Base-by-base conservation (phyloP, 2,797 vertebrate genomes). In the Gila robusta region DNA sequence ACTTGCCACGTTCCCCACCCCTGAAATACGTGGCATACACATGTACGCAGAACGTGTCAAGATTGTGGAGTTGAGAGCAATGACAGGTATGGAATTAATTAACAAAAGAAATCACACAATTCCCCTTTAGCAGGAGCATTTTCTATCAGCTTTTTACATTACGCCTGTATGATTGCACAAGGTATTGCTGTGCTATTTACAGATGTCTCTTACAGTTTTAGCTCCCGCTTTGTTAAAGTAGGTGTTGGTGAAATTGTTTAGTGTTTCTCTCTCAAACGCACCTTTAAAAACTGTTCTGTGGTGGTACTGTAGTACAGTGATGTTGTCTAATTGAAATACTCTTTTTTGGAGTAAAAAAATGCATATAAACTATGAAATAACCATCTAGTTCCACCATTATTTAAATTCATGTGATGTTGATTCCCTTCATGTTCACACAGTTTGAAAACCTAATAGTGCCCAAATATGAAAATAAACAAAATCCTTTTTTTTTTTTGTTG, bases 1-100 rank as follows among this genome's bases (percentile, higher is more conserved):
- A 80, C 72, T 83, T 81, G 62, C 47, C 66, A 79, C 76, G 35
- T 87, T 83, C 86, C 72, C 76, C 54, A 69, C 49, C n/a, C 37
- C 62, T 81, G 73, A 89, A 86, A 79, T 92, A 77, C 10, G 87
- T 92, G 92, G 69, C 82, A 91, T 91, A 91, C 90, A 93, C 90
- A 91, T 90, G 89, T 90, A 90, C 71, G 81, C 49, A 79, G 56
- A 82, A 89, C 73, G 91, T 95, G 94, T 95, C 93, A 93, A 74
- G 77, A 91, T 92, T 91, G 89, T 80, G 82, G 87, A 91, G 91
- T 93, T 92, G 93, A 93, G 79, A 32, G 91, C 90, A 92, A 91
- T 94, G 94, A 91, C 93, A 94, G 92, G 89, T 92, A 93, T 93
- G 91, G 93, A 94, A 94, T 95, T 94, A 95, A 96, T 96, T 95